phyloP scores from a whole-genome alignment of 1,140 invertebrate species.

The Caenorhabditis tropicalis region DNA sequence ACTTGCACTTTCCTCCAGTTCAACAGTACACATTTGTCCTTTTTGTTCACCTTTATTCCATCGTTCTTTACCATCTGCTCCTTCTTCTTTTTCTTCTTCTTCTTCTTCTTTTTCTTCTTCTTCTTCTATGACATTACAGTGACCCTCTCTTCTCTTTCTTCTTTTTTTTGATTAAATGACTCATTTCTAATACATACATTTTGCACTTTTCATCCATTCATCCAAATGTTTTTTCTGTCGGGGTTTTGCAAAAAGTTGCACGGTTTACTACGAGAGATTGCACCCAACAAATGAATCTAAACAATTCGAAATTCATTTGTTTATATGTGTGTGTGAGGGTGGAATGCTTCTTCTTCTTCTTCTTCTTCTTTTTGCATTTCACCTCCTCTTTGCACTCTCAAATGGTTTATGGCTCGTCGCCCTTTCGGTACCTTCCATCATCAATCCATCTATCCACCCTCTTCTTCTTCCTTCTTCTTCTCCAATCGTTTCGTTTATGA shows the following conservation, averaged over 20 bases:
- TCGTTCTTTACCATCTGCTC: too few relatives aligned
- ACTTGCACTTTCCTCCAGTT: too few relatives aligned
- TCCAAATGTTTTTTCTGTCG: neutral
- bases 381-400: neutral
- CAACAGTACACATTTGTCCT: too few relatives aligned
- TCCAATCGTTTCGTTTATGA: neutral
- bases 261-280: neutral
- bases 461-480: neutral
- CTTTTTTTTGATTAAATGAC: neutral
- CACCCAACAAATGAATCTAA: neutral
- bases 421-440: too few relatives aligned
- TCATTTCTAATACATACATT: neutral
- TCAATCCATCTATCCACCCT: too few relatives aligned
- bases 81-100: neutral
- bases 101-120: neutral
- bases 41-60: too few relatives aligned
- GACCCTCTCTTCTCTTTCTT: neutral
- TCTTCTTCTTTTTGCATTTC: neutral
- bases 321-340: slow-evolving; percentile 21
- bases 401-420: slow-evolving; percentile 38
- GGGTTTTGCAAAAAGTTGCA: neutral
- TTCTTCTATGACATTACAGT: neutral
- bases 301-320: slow-evolving; percentile 11
- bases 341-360: neutral
- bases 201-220: neutral